Percentiles rank a stretch among this genome's conserved stretches.
phyloP scores from a whole-genome alignment of 2,888 invertebrate species.

The Tolmerus cingulatus region DNA sequence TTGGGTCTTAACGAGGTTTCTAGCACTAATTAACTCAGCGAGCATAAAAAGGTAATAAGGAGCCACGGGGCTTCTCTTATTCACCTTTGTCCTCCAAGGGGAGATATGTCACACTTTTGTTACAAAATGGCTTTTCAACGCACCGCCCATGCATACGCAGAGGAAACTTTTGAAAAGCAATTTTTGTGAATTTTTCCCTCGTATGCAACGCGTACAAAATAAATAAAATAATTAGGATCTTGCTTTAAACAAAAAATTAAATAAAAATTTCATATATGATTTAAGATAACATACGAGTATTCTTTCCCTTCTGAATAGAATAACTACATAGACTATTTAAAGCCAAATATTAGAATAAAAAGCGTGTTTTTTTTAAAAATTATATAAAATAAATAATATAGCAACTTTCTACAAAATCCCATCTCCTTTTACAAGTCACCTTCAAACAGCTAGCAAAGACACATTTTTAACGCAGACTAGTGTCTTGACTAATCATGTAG shows the following conservation, averaged over 20 bases:
- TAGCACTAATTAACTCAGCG: conserved; percentile 24
- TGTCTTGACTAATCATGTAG: too few relatives aligned
- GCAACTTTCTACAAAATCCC: too few relatives aligned
- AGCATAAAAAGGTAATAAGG: conserved; percentile 27
- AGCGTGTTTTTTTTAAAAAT: too few relatives aligned
- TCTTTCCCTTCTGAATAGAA: not conserved
- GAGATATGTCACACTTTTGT: conserved; percentile 24
- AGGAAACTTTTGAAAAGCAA: not conserved
- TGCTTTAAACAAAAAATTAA: not conserved
- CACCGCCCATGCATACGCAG: not conserved
- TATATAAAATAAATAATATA: too few relatives aligned
- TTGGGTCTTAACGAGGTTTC: conserved; percentile 31
- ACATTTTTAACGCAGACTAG: too few relatives aligned
- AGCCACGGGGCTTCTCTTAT: not conserved
- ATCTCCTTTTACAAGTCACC: too few relatives aligned
- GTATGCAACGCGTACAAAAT: not conserved
- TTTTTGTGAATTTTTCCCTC: not conserved
- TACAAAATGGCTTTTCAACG: not conserved
- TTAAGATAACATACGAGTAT: not conserved
- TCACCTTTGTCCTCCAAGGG: not conserved
- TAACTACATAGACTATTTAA: not conserved
- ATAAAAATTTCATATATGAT: not conserved
- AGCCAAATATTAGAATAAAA: too few relatives aligned
- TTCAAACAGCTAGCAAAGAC: too few relatives aligned
- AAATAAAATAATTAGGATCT: not conserved